Percentiles rank a stretch among this genome's conserved stretches.
These are phyloP conservation scores for Acutogordius australiensis DNA, from an alignment of 2,888 invertebrate species.

Conservation along the genomic window DNA sequence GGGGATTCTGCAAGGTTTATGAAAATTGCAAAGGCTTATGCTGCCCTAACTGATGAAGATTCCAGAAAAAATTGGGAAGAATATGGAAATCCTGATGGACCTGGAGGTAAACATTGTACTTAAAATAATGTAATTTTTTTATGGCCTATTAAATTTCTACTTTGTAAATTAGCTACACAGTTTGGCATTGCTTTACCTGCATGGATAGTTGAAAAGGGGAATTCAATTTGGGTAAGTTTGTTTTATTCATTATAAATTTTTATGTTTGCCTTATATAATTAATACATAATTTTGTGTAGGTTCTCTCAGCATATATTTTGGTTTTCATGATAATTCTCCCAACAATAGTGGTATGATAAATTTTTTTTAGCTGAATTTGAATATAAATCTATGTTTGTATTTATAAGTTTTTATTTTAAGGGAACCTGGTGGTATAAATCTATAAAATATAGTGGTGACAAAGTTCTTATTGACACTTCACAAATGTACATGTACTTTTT, in stretches of 20 bases:
- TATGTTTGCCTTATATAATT: background rate
- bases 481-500: conserved; percentile 81
- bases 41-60: conserved; percentile 66
- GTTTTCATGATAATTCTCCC: conserved; percentile 83
- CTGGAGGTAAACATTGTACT: too few relatives aligned
- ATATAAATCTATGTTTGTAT: too few relatives aligned
- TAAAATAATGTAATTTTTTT: conserved; percentile 13
- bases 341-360: conserved; percentile 34
- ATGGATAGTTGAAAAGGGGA: conserved; percentile 98
- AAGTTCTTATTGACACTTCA: conserved; percentile 73
- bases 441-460: conserved; percentile 73
- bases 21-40: conserved; percentile 63
- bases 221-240: conserved; percentile 57
- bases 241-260: conserved; percentile 11
- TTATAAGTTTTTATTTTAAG: conserved; percentile 18
- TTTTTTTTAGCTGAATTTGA: too few relatives aligned
- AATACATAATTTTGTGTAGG: conserved; percentile 18
- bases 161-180: conserved; percentile 49
- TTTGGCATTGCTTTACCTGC: conserved; percentile 97
- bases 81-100: conserved; percentile 97
- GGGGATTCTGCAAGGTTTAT: conserved; percentile 89
- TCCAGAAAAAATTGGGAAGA: conserved; percentile 88
- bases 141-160: background rate
- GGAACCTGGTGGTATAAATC: conserved; percentile 98
- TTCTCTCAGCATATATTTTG: conserved; percentile 63